A percentile compares a stretch with the other conserved stretches of the same genome.
These are phyloP conservation scores for Oncorhynchus gorbuscha DNA, from an alignment of 2,113 vertebrate genomes.

Conservation along the genomic window DNA sequence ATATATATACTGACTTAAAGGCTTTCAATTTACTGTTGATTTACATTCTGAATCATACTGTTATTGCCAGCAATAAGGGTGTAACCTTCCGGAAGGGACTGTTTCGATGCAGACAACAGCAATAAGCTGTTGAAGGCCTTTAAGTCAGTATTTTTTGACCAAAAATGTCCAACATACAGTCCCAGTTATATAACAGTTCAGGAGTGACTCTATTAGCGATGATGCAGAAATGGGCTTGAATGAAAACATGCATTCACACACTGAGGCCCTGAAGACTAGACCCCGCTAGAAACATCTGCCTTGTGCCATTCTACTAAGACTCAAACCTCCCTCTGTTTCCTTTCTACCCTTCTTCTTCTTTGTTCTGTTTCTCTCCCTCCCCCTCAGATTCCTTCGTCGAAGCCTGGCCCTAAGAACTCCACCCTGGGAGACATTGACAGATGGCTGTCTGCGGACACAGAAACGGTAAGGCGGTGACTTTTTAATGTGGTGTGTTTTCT, in stretches of 20 bases:
- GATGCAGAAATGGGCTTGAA: neutral
- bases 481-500: neutral
- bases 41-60: too few species aligned
- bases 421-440: slow-evolving; percentile 64
- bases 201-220: neutral
- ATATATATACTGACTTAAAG: too few species aligned
- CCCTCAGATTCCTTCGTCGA: slow-evolving; percentile 45
- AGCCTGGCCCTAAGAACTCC: slow-evolving; percentile 27
- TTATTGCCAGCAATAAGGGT: too few species aligned
- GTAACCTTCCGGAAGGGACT: too few species aligned
- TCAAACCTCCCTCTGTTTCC: neutral
- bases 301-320: neutral
- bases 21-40: too few species aligned
- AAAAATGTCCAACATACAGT: neutral
- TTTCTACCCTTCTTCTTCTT: neutral
- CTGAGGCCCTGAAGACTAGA: neutral
- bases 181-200: neutral
- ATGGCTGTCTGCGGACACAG: slow-evolving; percentile 62
- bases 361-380: neutral
- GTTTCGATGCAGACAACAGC: neutral
- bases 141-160: too few species aligned
- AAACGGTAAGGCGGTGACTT: slow-evolving; percentile 57
- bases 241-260: neutral
- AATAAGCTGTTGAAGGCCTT: neutral
- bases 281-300: neutral